These are phyloP conservation scores for Tichodroma muraria DNA, from an alignment of 2,113 vertebrate genomes.

Conservation along the genomic window DNA sequence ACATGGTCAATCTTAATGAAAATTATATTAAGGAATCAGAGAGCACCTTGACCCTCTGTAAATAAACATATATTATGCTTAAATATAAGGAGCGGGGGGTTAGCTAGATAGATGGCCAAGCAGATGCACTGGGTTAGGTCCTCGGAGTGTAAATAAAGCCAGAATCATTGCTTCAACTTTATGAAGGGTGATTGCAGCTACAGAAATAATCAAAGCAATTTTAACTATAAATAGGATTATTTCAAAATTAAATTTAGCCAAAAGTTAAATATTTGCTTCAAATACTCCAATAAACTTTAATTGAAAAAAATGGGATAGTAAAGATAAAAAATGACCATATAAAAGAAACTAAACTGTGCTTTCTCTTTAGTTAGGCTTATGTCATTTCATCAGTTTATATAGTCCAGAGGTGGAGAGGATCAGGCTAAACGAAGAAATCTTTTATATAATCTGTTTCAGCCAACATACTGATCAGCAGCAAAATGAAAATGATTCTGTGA, in stretches of 20 bases:
- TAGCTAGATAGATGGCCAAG: neutral
- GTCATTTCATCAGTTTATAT: neutral
- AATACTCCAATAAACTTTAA: neutral
- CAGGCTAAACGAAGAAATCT: neutral
- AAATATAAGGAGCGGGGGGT: neutral
- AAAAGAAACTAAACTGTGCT: neutral
- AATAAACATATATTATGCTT: neutral
- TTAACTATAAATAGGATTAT: neutral
- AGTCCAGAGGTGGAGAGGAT: neutral
- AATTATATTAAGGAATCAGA: neutral
- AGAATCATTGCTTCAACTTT: neutral
- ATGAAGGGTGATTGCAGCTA: neutral
- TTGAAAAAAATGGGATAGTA: neutral
- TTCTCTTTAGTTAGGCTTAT: neutral
- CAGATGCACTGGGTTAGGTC: neutral
- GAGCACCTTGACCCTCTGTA: neutral
- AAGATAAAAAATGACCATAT: neutral
- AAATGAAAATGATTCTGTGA: neutral
- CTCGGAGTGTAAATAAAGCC: neutral
- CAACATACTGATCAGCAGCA: neutral
- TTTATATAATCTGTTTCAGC: neutral
- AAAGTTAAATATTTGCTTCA: neutral
- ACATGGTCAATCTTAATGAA: neutral
- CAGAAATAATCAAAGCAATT: neutral
- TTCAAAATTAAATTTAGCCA: neutral